Evolutionary conservation across 1,140 invertebrate species (phyloP), one percentile per base, ranked within the genome.

Genomic region (Amyelois transitella): DNA sequence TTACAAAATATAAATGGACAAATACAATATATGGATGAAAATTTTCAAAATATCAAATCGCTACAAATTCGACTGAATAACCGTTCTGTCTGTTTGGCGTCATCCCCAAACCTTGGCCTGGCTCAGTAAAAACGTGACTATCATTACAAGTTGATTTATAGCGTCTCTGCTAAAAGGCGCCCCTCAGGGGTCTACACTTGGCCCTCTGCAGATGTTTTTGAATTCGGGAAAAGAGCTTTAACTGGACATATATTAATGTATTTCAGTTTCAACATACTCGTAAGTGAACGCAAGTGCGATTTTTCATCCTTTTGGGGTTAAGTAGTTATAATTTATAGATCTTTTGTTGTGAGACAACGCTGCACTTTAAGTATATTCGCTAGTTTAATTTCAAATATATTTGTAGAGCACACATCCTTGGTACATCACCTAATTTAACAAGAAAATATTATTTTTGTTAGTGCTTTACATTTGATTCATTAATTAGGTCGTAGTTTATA

Each of bases 91-190:
- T 38, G 32, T 38, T 38, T 14, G 32, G 17, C 32, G 32, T 38
- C 4, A n/a, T 38, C 32, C n/a, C 20, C 45, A 48, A 48, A 21
- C 20, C 43, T 24, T 17, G 1, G 38, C 43, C 22, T 43, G 47
- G 28, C 18, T 55, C 25, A n/a, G 28, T 45, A 51, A 51, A 66
- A 66, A 67, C 74, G 66, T 76, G 63, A 69, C 69, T 72, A 62
- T 72, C 74, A 72, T 77, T 72, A 68, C 51, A 51, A 50, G 49
- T 66, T 77, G 74, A 77, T 77, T 72, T 77, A 74, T 72, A 47
- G 38, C 49, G 21, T 50, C 44, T 25, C 18, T 18, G 32, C 55
- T 61, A 58, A 62, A 66, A 60, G 60, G 54, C 51, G 51, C 64
- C 50, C 59, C 51, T 62, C 51, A 55, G 55, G 59, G 54, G 56